phyloP scores from a whole-genome alignment of 2,113 vertebrate species.

The Sander lucioperca region DNA sequence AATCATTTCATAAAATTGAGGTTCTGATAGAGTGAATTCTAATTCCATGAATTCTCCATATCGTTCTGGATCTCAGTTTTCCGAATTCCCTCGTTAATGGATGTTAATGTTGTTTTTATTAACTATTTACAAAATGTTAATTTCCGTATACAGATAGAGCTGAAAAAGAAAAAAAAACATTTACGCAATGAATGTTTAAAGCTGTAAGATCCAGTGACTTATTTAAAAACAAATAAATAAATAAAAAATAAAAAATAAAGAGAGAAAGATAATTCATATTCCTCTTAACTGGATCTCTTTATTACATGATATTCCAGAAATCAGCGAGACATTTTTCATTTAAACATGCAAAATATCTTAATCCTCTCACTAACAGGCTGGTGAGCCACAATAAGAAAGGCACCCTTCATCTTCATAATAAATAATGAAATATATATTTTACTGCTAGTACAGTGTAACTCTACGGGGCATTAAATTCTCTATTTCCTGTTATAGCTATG shows the following conservation, averaged over 20 bases:
- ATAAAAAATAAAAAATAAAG: neutral
- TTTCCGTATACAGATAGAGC: neutral
- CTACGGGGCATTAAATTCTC: constrained; percentile 67
- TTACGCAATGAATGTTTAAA: neutral
- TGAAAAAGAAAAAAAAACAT: neutral
- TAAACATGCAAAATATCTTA: constrained; percentile 9
- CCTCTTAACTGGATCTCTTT: neutral
- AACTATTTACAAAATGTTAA: neutral
- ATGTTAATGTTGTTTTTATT: constrained; percentile 8
- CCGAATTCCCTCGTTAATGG: neutral
- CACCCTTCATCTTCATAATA: constrained; percentile 46
- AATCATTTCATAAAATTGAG: neutral
- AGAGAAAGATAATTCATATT: constrained; percentile 26
- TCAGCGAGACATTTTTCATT: neutral
- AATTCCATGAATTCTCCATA: neutral
- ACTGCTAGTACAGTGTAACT: constrained; percentile 48
- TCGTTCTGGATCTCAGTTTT: neutral
- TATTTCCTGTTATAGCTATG: constrained; percentile 70
- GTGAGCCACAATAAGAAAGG: constrained; percentile 17
- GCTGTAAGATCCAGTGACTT: constrained; percentile 1
- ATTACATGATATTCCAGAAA: constrained; percentile 9
- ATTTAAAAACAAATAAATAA: neutral
- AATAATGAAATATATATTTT: constrained; percentile 54
- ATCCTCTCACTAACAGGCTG: constrained; percentile 1
- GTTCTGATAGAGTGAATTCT: no score